Percentiles rank a stretch among this genome's conserved stretches.
Conservation (phyloP, 2,888 invertebrate species). For the Perdita meconis region DNA sequence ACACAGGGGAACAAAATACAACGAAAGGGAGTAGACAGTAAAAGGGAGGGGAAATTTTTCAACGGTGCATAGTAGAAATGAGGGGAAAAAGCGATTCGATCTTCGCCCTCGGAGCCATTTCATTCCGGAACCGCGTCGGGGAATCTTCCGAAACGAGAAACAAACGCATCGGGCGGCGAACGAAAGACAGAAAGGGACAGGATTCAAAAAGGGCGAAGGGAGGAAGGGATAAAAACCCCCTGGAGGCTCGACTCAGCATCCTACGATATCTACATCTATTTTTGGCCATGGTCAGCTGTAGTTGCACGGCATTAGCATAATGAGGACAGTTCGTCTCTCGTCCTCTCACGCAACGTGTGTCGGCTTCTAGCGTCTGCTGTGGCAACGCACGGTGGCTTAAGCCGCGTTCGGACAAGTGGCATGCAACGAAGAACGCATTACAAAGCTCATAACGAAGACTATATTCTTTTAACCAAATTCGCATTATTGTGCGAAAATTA, state of each 20-base stretch:
- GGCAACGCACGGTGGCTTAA: background rate
- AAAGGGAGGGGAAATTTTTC: slow-evolving; percentile 56
- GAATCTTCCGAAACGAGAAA: slow-evolving; percentile 66
- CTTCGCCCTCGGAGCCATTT: slow-evolving; percentile 70
- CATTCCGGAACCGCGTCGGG: slow-evolving; percentile 58
- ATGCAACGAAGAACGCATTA: too few species aligned
- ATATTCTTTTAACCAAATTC: too few species aligned
- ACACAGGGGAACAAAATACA: slow-evolving; percentile 10
- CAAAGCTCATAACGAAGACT: too few species aligned
- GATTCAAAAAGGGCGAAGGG: slow-evolving; percentile 36
- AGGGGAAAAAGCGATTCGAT: slow-evolving; percentile 69
- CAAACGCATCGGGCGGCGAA: slow-evolving; percentile 62
- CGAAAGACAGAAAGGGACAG: slow-evolving; percentile 34
- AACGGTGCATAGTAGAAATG: slow-evolving; percentile 63
- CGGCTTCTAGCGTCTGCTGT: slow-evolving; percentile 70
- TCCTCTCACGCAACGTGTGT: slow-evolving; percentile 52
- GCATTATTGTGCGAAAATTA: too few species aligned
- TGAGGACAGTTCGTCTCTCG: slow-evolving; percentile 75
- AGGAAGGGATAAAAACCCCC: slow-evolving; percentile 67
- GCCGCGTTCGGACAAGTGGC: too few species aligned
- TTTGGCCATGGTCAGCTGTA: slow-evolving; percentile 80
- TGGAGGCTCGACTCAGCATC: slow-evolving; percentile 69
- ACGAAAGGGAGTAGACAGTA: background rate
- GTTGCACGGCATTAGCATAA: slow-evolving; percentile 81
- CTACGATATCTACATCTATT: slow-evolving; percentile 79